These are phyloP conservation scores for Rhyacophila brunnea DNA, from an alignment of 1,140 invertebrate genomes.

Conservation along the genomic window DNA sequence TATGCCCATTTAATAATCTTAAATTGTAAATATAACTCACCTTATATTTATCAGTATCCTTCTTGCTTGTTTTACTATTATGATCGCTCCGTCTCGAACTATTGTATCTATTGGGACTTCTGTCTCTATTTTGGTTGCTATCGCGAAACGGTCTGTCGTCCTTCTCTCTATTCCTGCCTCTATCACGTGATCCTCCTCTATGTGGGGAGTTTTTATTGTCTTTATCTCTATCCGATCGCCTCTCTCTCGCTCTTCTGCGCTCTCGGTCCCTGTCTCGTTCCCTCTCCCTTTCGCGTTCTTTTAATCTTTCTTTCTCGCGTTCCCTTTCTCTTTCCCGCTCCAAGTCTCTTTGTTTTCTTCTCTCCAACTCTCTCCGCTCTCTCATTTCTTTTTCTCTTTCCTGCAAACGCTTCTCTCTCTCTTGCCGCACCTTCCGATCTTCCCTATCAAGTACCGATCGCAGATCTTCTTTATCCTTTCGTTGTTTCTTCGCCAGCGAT, in stretches of 20 bases:
- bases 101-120: constrained; percentile 38
- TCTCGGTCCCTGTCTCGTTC: constrained; percentile 36
- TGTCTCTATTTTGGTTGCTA: constrained; percentile 38
- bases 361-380: constrained; percentile 36
- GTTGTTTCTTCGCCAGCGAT: constrained; percentile 13
- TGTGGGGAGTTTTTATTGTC: constrained; percentile 24
- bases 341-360: constrained; percentile 40
- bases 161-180: constrained; percentile 36
- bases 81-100: constrained; percentile 40
- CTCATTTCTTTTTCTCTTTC: constrained; percentile 43
- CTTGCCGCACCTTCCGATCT: constrained; percentile 40
- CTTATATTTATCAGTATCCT: constrained; percentile 44
- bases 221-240: constrained; percentile 35
- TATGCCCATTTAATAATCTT: too few species aligned
- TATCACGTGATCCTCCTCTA: constrained; percentile 33
- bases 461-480: constrained; percentile 43
- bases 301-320: constrained; percentile 39
- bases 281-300: constrained; percentile 30
- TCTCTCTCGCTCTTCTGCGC: constrained; percentile 27
- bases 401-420: constrained; percentile 37
- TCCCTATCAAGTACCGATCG: constrained; percentile 46
- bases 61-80: constrained; percentile 28
- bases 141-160: constrained; percentile 29
- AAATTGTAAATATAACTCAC: constrained; percentile 12
- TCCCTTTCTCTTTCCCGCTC: constrained; percentile 42